phyloP scores from a whole-genome alignment of 1,140 invertebrate species.

The Calosoma granatense region DNA sequence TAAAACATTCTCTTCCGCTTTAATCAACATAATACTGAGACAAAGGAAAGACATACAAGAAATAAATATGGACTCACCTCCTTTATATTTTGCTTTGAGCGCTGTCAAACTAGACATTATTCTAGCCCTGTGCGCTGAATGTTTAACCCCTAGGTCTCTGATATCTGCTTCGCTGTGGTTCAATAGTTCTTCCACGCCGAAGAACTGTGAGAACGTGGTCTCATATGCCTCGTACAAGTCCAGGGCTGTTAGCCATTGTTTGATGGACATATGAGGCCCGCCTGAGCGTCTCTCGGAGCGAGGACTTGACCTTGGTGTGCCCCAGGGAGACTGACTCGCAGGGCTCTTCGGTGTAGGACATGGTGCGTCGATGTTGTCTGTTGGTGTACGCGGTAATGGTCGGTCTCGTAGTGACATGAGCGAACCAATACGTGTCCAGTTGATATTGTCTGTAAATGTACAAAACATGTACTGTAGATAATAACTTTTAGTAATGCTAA shows the following conservation, averaged over 20 bases:
- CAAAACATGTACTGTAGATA: not conserved
- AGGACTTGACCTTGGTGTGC: not conserved
- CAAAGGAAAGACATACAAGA: not conserved
- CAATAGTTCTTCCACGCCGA: conserved; percentile 46
- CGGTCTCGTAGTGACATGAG: conserved; percentile 16
- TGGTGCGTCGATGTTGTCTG: conserved; percentile 20
- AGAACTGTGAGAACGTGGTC: conserved; percentile 35
- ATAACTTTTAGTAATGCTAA: not conserved
- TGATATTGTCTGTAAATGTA: conserved; percentile 15
- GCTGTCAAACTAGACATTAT: conserved; percentile 52
- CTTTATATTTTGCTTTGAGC: conserved; percentile 46
- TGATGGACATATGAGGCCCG: conserved; percentile 34
- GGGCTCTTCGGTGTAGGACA: conserved; percentile 12
- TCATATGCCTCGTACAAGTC: conserved; percentile 35
- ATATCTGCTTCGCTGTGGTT: conserved; percentile 47
- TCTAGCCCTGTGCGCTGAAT: conserved; percentile 47
- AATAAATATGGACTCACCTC: conserved; percentile 12
- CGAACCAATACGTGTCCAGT: conserved; percentile 28
- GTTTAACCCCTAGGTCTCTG: conserved; percentile 48
- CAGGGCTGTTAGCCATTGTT: conserved; percentile 34
- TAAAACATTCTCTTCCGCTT: no score
- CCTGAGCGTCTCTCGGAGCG: conserved; percentile 1
- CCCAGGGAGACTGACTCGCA: conserved; percentile 2
- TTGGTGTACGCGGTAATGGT: not conserved
- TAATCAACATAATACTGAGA: conserved; percentile 1